Conservation (phyloP, 2,113 vertebrate species). For the Cyphomyrus plagiostoma region DNA sequence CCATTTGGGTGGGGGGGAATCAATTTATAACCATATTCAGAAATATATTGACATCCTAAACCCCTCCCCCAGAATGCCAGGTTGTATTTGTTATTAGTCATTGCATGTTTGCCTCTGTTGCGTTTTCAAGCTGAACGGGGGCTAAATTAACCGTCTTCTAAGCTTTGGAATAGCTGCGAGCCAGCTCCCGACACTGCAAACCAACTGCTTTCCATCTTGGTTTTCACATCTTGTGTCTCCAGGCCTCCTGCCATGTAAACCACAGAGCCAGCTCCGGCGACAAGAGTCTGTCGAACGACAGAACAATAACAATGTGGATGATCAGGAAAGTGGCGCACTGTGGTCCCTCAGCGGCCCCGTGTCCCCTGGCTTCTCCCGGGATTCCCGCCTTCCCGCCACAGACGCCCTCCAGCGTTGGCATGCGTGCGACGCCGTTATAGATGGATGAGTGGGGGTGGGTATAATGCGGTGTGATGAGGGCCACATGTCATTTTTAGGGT, state of each 20-base stretch:
- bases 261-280: background rate
- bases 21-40: background rate
- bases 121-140: background rate
- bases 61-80: background rate
- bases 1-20: background rate
- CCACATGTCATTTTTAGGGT: background rate
- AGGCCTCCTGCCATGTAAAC: background rate
- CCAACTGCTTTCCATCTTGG: background rate
- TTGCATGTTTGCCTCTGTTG: constrained; percentile 14
- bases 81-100: background rate
- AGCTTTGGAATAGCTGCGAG: background rate
- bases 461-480: background rate
- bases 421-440: background rate
- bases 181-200: background rate
- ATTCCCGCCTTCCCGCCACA: background rate
- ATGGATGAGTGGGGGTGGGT: background rate
- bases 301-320: background rate
- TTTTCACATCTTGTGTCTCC: background rate
- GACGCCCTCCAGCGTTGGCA: background rate
- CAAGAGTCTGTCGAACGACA: background rate
- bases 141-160: constrained; percentile 14
- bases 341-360: background rate
- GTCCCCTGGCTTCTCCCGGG: background rate
- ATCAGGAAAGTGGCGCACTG: background rate
- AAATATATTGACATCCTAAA: background rate